Percentiles rank a stretch among this genome's conserved stretches.
phyloP scores from a whole-genome alignment of 2,797 vertebrate species.

The Tinamus major region DNA sequence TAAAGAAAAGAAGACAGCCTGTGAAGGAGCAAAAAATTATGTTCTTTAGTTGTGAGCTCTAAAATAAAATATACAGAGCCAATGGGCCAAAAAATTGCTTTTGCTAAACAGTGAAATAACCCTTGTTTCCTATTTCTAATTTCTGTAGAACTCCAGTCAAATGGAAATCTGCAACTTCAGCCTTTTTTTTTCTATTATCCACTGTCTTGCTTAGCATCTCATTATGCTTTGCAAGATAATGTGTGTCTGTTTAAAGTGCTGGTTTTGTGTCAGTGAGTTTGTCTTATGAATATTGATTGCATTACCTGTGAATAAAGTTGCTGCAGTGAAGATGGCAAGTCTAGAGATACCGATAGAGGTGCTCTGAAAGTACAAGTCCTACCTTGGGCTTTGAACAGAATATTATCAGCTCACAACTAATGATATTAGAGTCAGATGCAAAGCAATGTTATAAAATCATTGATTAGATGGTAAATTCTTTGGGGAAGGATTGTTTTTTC shows the following conservation, averaged over 20 bases:
- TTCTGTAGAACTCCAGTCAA: constrained; percentile 14
- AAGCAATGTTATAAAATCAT: background rate
- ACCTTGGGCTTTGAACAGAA: background rate
- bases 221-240: background rate
- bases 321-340: background rate
- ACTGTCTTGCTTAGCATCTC: background rate
- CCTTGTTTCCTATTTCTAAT: background rate
- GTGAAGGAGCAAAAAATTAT: background rate
- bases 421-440: background rate
- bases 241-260: background rate
- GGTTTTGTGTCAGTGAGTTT: background rate
- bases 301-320: background rate
- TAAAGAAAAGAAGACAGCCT: background rate
- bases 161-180: constrained; percentile 15
- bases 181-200: background rate
- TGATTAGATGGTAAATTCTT: background rate
- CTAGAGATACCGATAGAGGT: background rate
- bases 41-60: background rate
- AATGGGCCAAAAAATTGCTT: constrained; percentile 64
- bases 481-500: background rate
- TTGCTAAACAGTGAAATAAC: constrained; percentile 33
- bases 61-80: constrained; percentile 34
- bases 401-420: background rate
- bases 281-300: background rate
- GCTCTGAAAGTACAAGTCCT: background rate